Evolutionary conservation across 2,797 vertebrate species (phyloP).

Genomic region (Alcedo quadribrachys): DNA sequence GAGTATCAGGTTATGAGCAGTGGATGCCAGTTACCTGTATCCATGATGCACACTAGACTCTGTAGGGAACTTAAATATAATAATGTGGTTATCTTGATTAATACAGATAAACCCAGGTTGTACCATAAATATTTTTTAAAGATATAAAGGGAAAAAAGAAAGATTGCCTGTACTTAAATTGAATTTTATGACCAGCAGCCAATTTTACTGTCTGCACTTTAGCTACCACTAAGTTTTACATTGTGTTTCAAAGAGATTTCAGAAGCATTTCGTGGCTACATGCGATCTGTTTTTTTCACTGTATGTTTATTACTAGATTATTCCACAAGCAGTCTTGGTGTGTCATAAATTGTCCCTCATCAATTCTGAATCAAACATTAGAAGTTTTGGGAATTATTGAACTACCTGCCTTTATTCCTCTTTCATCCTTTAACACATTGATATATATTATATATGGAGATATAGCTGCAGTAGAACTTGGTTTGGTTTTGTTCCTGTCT

Average conservation of each 20-base stretch:
- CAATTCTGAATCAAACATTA: not conserved
- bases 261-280: not conserved
- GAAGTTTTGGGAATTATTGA: not conserved
- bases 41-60: not conserved
- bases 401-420: not conserved
- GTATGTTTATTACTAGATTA: not conserved
- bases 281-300: not conserved
- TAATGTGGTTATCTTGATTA: not conserved
- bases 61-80: not conserved
- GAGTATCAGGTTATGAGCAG: not conserved
- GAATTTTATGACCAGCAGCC: not conserved
- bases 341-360: not conserved
- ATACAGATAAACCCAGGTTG: not conserved
- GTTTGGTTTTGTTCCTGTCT: not conserved
- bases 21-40: not conserved
- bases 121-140: not conserved
- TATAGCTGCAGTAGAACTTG: not conserved
- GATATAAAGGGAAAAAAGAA: not conserved
- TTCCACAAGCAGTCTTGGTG: not conserved
- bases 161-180: not conserved
- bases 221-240: not conserved
- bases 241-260: not conserved
- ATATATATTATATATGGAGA: not conserved
- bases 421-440: not conserved
- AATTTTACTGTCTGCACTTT: not conserved